These are phyloP conservation scores for Falco berigora DNA, from an alignment of 2,797 vertebrate species.

Conservation along the genomic window DNA sequence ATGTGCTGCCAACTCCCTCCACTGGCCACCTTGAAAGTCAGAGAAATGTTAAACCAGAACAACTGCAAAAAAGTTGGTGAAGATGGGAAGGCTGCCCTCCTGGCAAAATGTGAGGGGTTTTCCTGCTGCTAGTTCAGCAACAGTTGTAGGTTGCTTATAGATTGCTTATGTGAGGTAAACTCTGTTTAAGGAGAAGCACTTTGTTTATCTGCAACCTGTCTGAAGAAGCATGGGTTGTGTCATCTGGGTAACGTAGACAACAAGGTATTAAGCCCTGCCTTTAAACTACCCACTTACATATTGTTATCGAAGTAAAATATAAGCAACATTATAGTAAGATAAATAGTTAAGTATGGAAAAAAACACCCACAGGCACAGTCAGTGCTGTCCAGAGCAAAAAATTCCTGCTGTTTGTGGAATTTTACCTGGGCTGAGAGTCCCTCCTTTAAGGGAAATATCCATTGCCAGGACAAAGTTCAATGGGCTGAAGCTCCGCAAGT, in stretches of 20 bases:
- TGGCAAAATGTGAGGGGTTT: neutral
- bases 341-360: neutral
- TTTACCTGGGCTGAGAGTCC: neutral
- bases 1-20: neutral
- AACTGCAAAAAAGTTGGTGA: neutral
- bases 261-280: neutral
- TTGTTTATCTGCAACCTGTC: neutral
- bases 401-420: neutral
- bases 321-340: neutral
- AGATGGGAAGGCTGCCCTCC: no score
- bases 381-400: neutral
- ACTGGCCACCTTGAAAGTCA: neutral
- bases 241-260: neutral
- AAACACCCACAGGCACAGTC: neutral
- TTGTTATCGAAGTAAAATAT: neutral
- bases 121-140: neutral
- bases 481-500: neutral
- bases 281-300: neutral
- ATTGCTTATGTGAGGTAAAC: neutral
- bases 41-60: neutral
- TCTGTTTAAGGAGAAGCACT: neutral
- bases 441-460: neutral
- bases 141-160: neutral
- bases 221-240: neutral
- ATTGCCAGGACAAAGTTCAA: neutral